Evolutionary conservation across 2,797 vertebrate species (phyloP), one percentile per base, ranked within the genome.

Genomic region (Apogon talboti): DNA sequence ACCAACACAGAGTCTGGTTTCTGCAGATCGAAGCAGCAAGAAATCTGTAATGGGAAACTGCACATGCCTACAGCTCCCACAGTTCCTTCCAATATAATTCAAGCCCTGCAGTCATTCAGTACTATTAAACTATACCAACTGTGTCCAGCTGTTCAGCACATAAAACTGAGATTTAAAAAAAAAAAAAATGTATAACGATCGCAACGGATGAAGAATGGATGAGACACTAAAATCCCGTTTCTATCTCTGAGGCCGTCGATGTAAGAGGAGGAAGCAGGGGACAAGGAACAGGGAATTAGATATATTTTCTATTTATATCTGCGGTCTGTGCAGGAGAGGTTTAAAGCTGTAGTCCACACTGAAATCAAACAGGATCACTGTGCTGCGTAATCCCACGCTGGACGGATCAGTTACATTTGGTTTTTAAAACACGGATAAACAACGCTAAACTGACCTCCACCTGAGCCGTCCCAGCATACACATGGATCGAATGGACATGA

Each of bases 221-320:
- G 30, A 51, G 30, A 49, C 46, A 46, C 11, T 13, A 38, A 54
- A 42, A 43, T 48, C 41, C 35, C 64, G 33, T 35, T 28, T 28
- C 14, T 37, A 9, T 71, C 40, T 59, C 58, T 9, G 7, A 52
- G 16, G 54, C 48, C 50, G 48, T 57, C 10, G 16, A 55, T 44
- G 58, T 54, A 33, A 64, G 11, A 44, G 11, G n/a, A 18, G 46
- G 19, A 55, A 78, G 44, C 19, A 19, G n/a, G 47, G 46, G 57
- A 67, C 48, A 56, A 56, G 55, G 58, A 76, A 24, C 19, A 24
- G 35, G 45, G 74, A 82, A 67, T 84, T 79, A 49, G 64, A 72
- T 74, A 66, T 64, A 30, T 61, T 56, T 45, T 71, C 79, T 88
- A 74, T 86, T 87, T 83, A 73, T 87, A 82, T 69, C 70, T 47